Evolutionary conservation across 2,888 invertebrate genomes (phyloP).

Genomic region (Malthinus flaveolus): DNA sequence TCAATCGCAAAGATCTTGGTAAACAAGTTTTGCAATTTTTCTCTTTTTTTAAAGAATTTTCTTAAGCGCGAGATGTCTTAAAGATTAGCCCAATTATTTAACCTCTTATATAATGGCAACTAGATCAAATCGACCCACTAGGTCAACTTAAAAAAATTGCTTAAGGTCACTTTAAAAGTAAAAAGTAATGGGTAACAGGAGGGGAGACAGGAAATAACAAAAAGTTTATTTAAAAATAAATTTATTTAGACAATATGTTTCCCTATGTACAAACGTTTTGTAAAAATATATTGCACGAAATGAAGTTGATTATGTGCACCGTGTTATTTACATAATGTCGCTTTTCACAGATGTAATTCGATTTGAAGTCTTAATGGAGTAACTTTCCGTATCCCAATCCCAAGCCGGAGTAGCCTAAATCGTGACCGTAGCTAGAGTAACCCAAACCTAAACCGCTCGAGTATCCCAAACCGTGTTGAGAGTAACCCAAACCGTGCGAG

Average conservation of each 20-base stretch:
- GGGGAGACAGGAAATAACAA: neutral
- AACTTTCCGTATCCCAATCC: constrained; percentile 6
- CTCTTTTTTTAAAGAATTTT: too few species aligned
- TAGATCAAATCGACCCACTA: too few species aligned
- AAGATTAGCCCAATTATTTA: too few species aligned
- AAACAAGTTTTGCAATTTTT: too few species aligned
- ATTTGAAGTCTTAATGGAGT: constrained; percentile 15
- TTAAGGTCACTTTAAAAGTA: too few species aligned
- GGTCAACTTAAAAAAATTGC: too few species aligned
- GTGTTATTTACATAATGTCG: constrained; percentile 22
- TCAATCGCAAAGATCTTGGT: too few species aligned
- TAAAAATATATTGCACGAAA: constrained; percentile 16
- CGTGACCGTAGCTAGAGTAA: neutral
- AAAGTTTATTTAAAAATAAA: constrained; percentile 3
- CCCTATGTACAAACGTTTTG: constrained; percentile 15
- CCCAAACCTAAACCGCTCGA: neutral
- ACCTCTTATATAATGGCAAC: too few species aligned
- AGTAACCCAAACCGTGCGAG: constrained; percentile 13
- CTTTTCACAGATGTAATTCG: constrained; percentile 14
- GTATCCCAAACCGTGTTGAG: constrained; percentile 10
- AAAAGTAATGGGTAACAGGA: too few species aligned
- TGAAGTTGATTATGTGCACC: constrained; percentile 10
- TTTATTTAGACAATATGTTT: constrained; percentile 16
- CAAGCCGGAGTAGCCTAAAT: constrained; percentile 9
- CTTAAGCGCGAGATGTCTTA: too few species aligned